Conservation (phyloP, 2,888 invertebrate genomes). For the Diarsia rubi region DNA sequence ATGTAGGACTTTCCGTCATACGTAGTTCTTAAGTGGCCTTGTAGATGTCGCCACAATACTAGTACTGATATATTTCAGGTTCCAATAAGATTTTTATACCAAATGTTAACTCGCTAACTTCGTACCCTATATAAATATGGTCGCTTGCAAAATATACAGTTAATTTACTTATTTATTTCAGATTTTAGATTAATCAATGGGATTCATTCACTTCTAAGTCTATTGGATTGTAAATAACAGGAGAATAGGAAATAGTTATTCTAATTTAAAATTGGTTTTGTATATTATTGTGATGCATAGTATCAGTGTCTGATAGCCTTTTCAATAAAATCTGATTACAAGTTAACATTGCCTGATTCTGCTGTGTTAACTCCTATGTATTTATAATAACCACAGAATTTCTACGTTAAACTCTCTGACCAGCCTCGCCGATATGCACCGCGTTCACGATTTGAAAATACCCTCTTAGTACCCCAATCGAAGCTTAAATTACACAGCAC, state of each 20-base stretch:
- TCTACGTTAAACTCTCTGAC: too few relatives aligned
- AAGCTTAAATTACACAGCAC: too few relatives aligned
- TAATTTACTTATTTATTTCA: conserved; percentile 21
- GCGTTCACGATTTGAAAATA: too few relatives aligned
- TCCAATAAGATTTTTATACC: conserved; percentile 9
- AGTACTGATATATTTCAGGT: neutral
- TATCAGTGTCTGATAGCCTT: neutral
- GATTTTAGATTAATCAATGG: conserved; percentile 7
- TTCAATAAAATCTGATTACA: neutral
- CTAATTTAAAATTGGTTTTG: neutral
- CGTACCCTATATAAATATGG: conserved; percentile 45
- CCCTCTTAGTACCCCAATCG: too few relatives aligned
- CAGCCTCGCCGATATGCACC: too few relatives aligned
- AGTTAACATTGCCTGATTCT: neutral
- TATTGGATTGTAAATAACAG: conserved; percentile 5
- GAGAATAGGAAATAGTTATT: neutral
- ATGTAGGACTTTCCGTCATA: neutral
- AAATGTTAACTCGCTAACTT: neutral
- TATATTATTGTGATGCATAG: conserved; percentile 7
- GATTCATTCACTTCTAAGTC: conserved; percentile 5
- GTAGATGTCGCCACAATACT: conserved; percentile 1
- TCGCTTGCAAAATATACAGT: conserved; percentile 45
- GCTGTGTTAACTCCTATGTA: too few relatives aligned
- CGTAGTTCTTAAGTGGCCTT: neutral
- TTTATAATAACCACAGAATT: too few relatives aligned